phyloP scores from a whole-genome alignment of 92 coral and sea anemone genomes.

The Chrysogorgia sp. region DNA sequence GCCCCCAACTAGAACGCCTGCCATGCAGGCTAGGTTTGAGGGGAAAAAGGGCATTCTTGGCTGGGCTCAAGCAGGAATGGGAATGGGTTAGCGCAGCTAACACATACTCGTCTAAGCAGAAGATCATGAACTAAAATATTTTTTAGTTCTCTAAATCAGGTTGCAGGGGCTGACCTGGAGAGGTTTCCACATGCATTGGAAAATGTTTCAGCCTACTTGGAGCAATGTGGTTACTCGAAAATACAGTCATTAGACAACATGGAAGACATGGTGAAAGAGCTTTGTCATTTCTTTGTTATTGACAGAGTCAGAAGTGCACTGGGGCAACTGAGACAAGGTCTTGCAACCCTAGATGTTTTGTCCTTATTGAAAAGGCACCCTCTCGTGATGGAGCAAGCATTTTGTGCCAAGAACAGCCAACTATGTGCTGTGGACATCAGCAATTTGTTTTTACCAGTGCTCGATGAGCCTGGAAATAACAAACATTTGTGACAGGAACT shows the following conservation, averaged over 20 bases:
- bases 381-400: conserved; percentile 24
- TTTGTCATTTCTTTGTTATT: conserved; percentile 13
- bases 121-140: no score
- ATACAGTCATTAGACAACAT: conserved; percentile 1
- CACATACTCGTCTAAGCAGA: no score
- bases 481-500: conserved; percentile 10
- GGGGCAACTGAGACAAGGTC: conserved; percentile 17
- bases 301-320: conserved; percentile 9
- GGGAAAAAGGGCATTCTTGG: no score
- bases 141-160: no score
- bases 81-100: no score
- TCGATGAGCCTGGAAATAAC: conserved; percentile 13
- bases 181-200: background rate
- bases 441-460: no score
- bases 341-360: conserved; percentile 2
- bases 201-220: background rate
- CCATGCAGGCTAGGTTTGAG: no score
- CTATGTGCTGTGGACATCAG: conserved; percentile 12
- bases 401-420: background rate
- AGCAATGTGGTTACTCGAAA: conserved; percentile 1
- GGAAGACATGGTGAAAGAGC: conserved; percentile 29
- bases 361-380: background rate
- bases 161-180: conserved; percentile 1
- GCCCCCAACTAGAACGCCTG: no score
- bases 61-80: no score